Base-by-base conservation (phyloP, 2,113 vertebrate species). In the Hoplias malabaricus region DNA sequence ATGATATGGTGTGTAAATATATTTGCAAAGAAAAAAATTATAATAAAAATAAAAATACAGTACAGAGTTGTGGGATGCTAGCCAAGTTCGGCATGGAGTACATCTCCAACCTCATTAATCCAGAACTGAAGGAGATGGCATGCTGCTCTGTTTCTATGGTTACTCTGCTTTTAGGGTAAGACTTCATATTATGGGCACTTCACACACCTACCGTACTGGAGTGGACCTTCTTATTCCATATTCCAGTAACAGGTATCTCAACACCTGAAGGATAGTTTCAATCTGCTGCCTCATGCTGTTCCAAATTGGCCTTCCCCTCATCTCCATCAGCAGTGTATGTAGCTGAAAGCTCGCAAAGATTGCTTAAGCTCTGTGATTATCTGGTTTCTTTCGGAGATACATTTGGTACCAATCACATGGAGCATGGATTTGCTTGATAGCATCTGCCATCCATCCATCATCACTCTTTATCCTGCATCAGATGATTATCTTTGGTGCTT, bases 91-190 rank as follows among this genome's bases (percentile, higher is more conserved):
- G 12, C 59, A 63, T 11, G 5, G 31, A 75, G 61, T 25, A 3
- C 42, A 66, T 62, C 50, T 40, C 69, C 19, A 73, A 46, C 27
- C 36, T 7, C 19, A 75, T 13, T 38, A 48, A 40, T 53, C 19
- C 68, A 33, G 34, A 77, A 79, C 23, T n/a, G 23, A 19, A 48
- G 57, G 53, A 62, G 69, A 79, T 74, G 72, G 57, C 69, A 68
- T 50, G 59, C 43, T 76, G 81, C 72, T 85, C 71, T 80, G 86
- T 89, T 88, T 63, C 88, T 75, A 86, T 90, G 80, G 88, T 78
- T 84, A 88, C 86, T 59, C 68, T 54, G 27, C 3, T 33, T 61
- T 27, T 34, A 36, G 59, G 48, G 38, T 50, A 74, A 67, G 31
- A n/a, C 33, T 33, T 54, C 53, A 42, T 63, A 16, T 36, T 63